Evolutionary conservation across 2,797 vertebrate genomes (phyloP), one percentile per base, ranked within the genome.

Genomic region (Pseudomugil gertrudae): DNA sequence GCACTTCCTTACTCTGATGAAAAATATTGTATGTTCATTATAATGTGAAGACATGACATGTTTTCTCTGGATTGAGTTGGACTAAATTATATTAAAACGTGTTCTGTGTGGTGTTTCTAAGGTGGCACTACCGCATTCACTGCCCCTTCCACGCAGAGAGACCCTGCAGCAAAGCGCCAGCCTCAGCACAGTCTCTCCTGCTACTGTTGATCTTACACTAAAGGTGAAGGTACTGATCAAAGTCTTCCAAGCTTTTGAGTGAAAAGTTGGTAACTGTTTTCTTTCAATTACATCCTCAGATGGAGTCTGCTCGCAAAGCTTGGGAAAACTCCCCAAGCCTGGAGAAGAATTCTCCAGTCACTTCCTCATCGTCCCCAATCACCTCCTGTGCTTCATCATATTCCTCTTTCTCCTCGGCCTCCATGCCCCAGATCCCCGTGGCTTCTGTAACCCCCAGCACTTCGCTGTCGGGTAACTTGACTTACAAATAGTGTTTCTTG

Each of bases 311-410:
- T 19, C 96, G 98, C 26, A 99, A 99, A 88, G 98, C 98, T 0
- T 99, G 98, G 98, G 98, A 99, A 87, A 99, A 99, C 92, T 99
- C 98, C 5, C 98, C 97, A 0, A 99, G 94, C 69, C 90, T 99
- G 70, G 98, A 98, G 78, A 99, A 99, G 83, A 96, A 92, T 50
- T 96, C 97, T 0, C 97, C 98, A 0, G 96, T 95, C 79, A 96
- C 96, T 9, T 95, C 97, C 2, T 91, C 96, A 11, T 95, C 97
- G 0, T 96, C 98, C 75, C 95, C 97, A 11, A 95, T 97, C 59
- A 94, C 94, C 36, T 93, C 94, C 57, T 89, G 92, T 83, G 90
- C 91, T 56, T 93, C 95, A 9, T 95, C 94, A 2, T 99, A 98
- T 88, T 98, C 84, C 73, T 97, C 97, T 0, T 99, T 99, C 91